A percentile compares a stretch with the other conserved stretches of the same genome.
Conservation (phyloP, 2,797 vertebrate species). For the Argyrosomus regius region DNA sequence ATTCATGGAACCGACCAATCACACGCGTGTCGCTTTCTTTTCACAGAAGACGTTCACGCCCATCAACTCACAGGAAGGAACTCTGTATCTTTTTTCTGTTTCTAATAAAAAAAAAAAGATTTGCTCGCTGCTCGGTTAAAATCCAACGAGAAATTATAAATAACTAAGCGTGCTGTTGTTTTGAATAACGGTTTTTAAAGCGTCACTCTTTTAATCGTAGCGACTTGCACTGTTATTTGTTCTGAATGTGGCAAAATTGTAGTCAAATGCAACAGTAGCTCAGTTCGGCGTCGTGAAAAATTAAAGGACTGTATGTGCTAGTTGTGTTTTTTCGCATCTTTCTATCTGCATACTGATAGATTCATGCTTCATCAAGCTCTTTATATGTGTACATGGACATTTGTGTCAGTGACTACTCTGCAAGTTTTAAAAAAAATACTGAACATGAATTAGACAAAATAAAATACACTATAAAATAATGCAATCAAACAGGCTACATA, state of each 20-base stretch:
- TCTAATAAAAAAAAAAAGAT: neutral
- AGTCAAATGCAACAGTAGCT: neutral
- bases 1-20: slow-evolving; percentile 72
- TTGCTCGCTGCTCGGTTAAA: neutral
- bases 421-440: neutral
- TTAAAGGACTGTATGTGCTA: neutral
- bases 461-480: neutral
- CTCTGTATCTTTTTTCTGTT: slow-evolving; percentile 57
- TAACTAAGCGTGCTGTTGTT: too few relatives aligned
- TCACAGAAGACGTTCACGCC: slow-evolving; percentile 64
- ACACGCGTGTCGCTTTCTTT: neutral
- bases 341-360: neutral
- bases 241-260: neutral
- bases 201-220: too few relatives aligned
- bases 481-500: neutral
- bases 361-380: neutral
- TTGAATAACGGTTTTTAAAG: neutral
- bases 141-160: neutral
- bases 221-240: neutral
- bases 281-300: neutral
- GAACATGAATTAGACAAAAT: neutral
- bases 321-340: neutral
- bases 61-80: slow-evolving; percentile 65
- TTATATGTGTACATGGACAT: neutral
- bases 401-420: neutral